Evolutionary conservation across 2,888 invertebrate species (phyloP).

Genomic region (Danaus chrysippus): DNA sequence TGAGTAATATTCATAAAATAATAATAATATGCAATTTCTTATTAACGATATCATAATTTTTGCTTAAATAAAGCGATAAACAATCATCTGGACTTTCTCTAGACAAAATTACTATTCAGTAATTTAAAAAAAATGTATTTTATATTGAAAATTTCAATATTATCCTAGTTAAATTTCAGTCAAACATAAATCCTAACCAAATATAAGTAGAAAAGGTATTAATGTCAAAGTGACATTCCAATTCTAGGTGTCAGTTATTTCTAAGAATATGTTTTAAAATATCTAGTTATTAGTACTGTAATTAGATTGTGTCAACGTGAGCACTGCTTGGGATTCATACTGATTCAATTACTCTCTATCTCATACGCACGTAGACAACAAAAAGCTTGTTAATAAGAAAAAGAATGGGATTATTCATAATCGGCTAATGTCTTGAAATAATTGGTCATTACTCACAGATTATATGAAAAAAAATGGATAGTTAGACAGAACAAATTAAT

Average conservation of each 20-base stretch:
- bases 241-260: not conserved
- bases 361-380: conserved; percentile 25
- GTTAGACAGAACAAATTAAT: conserved; percentile 2
- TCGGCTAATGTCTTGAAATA: not conserved
- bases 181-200: too few relatives aligned
- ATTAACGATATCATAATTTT: too few relatives aligned
- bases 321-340: conserved; percentile 58
- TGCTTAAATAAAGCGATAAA: too few relatives aligned
- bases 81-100: too few relatives aligned
- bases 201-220: too few relatives aligned
- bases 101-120: too few relatives aligned
- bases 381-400: conserved; percentile 15
- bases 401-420: not conserved
- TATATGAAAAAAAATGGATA: not conserved
- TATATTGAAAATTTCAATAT: too few relatives aligned
- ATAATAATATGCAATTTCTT: too few relatives aligned
- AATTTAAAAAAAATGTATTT: too few relatives aligned
- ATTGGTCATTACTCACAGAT: not conserved
- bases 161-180: too few relatives aligned
- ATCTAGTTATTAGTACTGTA: conserved; percentile 37
- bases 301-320: conserved; percentile 53
- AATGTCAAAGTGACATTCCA: not conserved
- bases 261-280: conserved; percentile 20
- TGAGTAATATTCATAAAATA: too few relatives aligned
- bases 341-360: conserved; percentile 58